Evolutionary conservation across 2,797 vertebrate genomes (phyloP), one percentile per base, ranked within the genome.

Genomic region (Acanthurus lineatus): DNA sequence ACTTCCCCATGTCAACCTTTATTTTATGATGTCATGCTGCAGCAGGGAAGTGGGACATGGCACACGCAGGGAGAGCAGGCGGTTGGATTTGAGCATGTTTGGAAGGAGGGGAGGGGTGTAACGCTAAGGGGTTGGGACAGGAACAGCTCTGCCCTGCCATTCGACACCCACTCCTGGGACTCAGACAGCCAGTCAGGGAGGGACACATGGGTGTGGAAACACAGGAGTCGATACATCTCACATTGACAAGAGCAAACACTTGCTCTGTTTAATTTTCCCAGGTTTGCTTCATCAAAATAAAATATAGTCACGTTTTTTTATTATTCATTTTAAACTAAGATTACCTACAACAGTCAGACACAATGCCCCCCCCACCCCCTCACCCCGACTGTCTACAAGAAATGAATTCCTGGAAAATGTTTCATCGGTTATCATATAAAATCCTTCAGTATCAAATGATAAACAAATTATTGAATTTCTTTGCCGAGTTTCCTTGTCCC

Each of bases 21-120:
- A 88, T 90, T 89, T 88, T 48, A 77, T 84, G 79, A 88, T 86
- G 81, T 91, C 76, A 70, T 19, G 62, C 72, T 85, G 86, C 77
- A 89, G 84, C 71, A 51, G 74, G 62, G 78, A 89, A 82, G 86
- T 71, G 61, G 81, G 81, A 89, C 82, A 87, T 84, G 90, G 83
- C 84, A 85, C 82, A 77, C 45, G 76, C 72, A 82, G 76, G 59
- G 73, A 73, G 79, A 84, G 86, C 86, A 87, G n/a, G 63, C 68
- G 51, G 52, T 56, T 75, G 84, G 69, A 22, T 86, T 81, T 79
- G 62, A 85, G 82, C 47, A 73, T 68, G 75, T 77, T 80, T 67
- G 2, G 12, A 58, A 60, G 65, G 56, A 44, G 61, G 56, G 49
- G 32, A 32, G 49, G 40, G 51, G 58, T n/a, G 53, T 86, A 79